Evolutionary conservation across 2,797 vertebrate species (phyloP).

Genomic region (Pogoniulus pusillus): DNA sequence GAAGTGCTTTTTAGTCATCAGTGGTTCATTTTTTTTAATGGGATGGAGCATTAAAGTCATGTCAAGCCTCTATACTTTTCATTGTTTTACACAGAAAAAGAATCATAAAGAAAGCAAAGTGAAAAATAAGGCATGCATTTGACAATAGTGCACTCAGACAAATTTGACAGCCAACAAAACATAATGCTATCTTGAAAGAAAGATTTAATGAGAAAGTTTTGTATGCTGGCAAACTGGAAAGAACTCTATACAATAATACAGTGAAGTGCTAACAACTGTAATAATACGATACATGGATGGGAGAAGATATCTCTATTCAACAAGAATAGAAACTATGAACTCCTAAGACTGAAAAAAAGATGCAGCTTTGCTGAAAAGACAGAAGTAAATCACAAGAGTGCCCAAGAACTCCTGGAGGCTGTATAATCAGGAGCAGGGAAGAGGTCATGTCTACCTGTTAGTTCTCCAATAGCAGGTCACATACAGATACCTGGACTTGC

Average conservation of each 20-base stretch:
- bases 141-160: not conserved
- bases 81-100: not conserved
- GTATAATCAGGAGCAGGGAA: not conserved
- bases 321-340: not conserved
- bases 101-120: not conserved
- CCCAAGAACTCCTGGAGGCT: slow-evolving; percentile 19
- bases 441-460: slow-evolving; percentile 36
- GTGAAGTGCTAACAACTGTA: not conserved
- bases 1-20: not conserved
- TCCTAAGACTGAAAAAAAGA: not conserved
- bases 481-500: not conserved
- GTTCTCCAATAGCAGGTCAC: slow-evolving; percentile 6
- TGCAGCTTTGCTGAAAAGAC: not conserved
- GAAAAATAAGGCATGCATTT: not conserved
- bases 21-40: not conserved
- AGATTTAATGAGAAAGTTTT: not conserved
- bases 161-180: not conserved
- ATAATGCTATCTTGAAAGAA: not conserved
- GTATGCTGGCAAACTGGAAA: not conserved
- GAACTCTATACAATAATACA: not conserved
- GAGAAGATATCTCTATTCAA: not conserved
- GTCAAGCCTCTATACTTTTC: not conserved
- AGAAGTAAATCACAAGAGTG: slow-evolving; percentile 8
- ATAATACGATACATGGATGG: not conserved
- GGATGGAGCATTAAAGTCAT: not conserved